These are phyloP conservation scores for Struthio camelus DNA, from an alignment of 2,113 vertebrate genomes.

Conservation along the genomic window DNA sequence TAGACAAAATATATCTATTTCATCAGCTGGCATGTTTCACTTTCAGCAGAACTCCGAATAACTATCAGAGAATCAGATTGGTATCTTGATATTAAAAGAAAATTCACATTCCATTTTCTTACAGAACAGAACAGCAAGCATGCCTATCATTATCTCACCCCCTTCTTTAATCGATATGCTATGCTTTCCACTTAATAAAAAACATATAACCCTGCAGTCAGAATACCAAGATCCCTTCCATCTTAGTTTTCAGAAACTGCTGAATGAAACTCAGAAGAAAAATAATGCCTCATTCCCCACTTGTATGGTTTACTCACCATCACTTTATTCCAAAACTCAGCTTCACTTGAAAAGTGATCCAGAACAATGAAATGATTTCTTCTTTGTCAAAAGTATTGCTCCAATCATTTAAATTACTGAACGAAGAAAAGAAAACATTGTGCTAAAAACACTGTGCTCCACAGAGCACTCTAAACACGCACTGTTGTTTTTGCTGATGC, in stretches of 20 bases:
- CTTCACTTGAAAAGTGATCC: slow-evolving; percentile 70
- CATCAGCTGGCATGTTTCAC: not conserved
- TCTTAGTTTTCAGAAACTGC: slow-evolving; percentile 67
- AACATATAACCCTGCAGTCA: slow-evolving; percentile 37
- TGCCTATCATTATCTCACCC: slow-evolving; percentile 36
- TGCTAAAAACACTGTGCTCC: not conserved
- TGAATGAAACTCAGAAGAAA: slow-evolving; percentile 51
- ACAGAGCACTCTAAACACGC: slow-evolving; percentile 38
- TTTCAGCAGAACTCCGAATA: slow-evolving; percentile 1
- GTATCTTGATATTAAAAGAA: slow-evolving; percentile 16
- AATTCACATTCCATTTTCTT: slow-evolving; percentile 26
- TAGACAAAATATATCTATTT: slow-evolving; percentile 6
- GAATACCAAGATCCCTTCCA: slow-evolving; percentile 63
- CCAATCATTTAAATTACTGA: slow-evolving; percentile 53
- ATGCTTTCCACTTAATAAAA: slow-evolving; percentile 62
- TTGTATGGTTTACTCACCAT: slow-evolving; percentile 74
- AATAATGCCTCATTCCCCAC: slow-evolving; percentile 45
- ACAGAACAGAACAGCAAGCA: not conserved
- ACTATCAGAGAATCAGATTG: slow-evolving; percentile 20
- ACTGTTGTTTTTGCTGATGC: slow-evolving; percentile 47
- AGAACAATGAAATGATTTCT: slow-evolving; percentile 56
- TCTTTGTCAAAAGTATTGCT: slow-evolving; percentile 54
- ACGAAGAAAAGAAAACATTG: slow-evolving; percentile 62
- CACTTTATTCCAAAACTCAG: slow-evolving; percentile 74
- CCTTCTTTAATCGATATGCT: slow-evolving; percentile 32